Base-by-base conservation (phyloP, 2,888 invertebrate genomes). In the Cantharis rufa region DNA sequence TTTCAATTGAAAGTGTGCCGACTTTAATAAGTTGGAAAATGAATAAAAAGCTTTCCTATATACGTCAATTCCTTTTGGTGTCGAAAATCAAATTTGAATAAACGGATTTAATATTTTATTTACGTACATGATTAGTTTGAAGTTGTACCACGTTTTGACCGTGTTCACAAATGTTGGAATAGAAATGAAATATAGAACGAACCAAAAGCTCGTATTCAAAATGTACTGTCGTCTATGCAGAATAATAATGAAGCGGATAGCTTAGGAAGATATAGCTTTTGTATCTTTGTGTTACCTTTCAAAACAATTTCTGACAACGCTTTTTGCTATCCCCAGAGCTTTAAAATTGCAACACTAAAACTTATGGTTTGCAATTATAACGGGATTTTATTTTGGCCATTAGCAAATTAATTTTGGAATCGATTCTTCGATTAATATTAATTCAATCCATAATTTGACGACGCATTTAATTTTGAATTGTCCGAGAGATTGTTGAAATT, bases 161-260 rank as follows among this genome's bases (percentile, higher is more conserved):
- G 13, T 62, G 70, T 70, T 63, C 70, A 66, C 74, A 21, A 69
- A 70, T 70, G 74, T 63, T 66, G 21, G 70, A 74, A 74, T 70
- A 74, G 74, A 74, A 73, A 75, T 70, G 68, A 75, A 71, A 75
- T 71, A 71, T 69, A 61, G 75, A 66, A 71, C 75, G 71, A 75
- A 66, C 48, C 71, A 24, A 68, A 74, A 74, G 70, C 74, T 74
- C 71, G 75, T 69, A 75, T 75, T 71, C 71, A 71, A 71, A 75
- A 75, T 70, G 70, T 74, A 48, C 70, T 71, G 64, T 68, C 66
- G 75, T 68, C 75, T 70, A 75, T 71, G 62, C 71, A 68, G 75
- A 75, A 75, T 75, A 75, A 69, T 75, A 75, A 75, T 75, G 75
- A 75, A 71, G 75, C 66, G 75, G 75, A 75, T 75, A 66, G 75